Conservation (phyloP, 35 echinoderm and acorn worm genomes). For the Acanthaster planci region DNA sequence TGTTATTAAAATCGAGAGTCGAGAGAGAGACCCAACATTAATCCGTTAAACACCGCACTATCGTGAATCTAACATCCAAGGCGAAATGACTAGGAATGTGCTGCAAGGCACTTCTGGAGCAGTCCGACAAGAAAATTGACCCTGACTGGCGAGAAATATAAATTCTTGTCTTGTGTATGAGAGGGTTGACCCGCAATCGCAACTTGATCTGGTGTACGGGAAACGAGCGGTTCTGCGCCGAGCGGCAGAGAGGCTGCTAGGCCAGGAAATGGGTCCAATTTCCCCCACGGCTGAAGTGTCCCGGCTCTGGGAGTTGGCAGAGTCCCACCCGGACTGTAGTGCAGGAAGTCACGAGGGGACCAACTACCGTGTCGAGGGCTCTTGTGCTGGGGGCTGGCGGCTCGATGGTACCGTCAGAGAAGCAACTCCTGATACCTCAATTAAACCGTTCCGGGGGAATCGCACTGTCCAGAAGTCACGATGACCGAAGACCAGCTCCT, state of each 20-base stretch:
- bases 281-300: conserved; percentile 30
- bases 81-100: conserved; percentile 1
- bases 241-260: neutral
- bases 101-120: neutral
- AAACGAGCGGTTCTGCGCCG: conserved; percentile 4
- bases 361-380: conserved; percentile 4
- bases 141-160: conserved; percentile 1
- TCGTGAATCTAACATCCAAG: neutral
- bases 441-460: conserved; percentile 30
- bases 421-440: conserved; percentile 3
- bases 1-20: conserved; percentile 17
- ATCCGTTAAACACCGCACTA: conserved; percentile 6
- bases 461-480: neutral
- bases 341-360: conserved; percentile 31
- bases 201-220: neutral
- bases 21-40: neutral
- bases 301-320: conserved; percentile 2
- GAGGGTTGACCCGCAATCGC: neutral
- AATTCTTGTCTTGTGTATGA: conserved; percentile 17
- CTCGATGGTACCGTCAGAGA: conserved; percentile 2
- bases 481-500: neutral
- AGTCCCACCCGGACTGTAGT: neutral
- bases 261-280: conserved; percentile 32
- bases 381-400: conserved; percentile 23
- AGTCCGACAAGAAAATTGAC: conserved; percentile 8